phyloP scores from a whole-genome alignment of 2,113 vertebrate genomes.

The Podarcis raffonei region DNA sequence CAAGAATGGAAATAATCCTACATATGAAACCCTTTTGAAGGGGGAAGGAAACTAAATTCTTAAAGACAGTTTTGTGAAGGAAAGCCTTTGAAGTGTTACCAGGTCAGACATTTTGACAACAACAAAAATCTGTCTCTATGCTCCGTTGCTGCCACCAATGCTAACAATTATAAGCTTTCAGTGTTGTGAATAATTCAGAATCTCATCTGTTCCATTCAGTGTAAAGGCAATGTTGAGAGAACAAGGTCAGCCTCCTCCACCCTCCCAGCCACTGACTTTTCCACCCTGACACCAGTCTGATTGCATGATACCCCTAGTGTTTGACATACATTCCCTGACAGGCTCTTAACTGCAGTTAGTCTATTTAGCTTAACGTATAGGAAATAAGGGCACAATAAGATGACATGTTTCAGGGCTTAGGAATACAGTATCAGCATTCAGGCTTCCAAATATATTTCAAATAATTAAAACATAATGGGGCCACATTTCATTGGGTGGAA shows the following conservation, averaged over 20 bases:
- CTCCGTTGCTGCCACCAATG: constrained; percentile 73
- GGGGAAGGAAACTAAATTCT: constrained; percentile 57
- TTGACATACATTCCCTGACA: constrained; percentile 76
- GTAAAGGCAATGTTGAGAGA: constrained; percentile 77
- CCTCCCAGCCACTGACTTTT: constrained; percentile 82
- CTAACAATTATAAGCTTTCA: constrained; percentile 86
- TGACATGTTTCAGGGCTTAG: constrained; percentile 54
- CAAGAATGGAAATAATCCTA: constrained; percentile 61
- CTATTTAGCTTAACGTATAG: constrained; percentile 69
- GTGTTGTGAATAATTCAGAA: constrained; percentile 92
- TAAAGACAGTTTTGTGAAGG: constrained; percentile 64
- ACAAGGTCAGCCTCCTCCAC: constrained; percentile 78
- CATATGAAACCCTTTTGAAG: constrained; percentile 24
- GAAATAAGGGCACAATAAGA: constrained; percentile 63
- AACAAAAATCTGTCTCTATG: constrained; percentile 61
- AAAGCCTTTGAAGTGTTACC: constrained; percentile 69
- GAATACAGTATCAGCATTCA: constrained; percentile 28
- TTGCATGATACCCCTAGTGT: constrained; percentile 74
- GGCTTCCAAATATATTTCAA: background rate
- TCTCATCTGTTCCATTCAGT: constrained; percentile 78
- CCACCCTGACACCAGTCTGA: constrained; percentile 75
- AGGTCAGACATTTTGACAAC: constrained; percentile 77
- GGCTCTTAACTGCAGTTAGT: constrained; percentile 69
- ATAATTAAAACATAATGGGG: background rate
- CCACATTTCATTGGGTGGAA: constrained; percentile 23